phyloP scores from a whole-genome alignment of 2,888 invertebrate genomes.

The Carpatolechia fugitivella region DNA sequence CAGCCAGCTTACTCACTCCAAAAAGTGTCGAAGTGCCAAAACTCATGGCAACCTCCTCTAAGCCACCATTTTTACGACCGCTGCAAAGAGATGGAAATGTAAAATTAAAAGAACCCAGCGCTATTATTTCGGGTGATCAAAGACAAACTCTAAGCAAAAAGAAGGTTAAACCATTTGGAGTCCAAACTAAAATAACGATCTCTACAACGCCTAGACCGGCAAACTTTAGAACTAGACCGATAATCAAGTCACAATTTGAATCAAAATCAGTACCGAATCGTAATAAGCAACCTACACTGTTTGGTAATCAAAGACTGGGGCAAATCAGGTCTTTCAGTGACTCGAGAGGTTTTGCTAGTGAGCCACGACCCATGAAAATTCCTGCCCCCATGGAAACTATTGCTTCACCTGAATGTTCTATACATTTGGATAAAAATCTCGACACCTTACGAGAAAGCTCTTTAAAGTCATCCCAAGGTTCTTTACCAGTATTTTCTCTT shows the following conservation, averaged over 20 bases:
- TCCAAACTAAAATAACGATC: slow-evolving; percentile 40
- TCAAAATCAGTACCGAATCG: slow-evolving; percentile 1
- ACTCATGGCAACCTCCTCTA: slow-evolving; percentile 22
- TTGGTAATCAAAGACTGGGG: slow-evolving; percentile 1
- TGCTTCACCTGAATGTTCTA: neutral
- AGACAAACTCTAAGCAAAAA: neutral
- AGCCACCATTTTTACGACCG: slow-evolving; percentile 20
- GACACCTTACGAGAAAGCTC: neutral
- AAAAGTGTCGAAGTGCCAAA: slow-evolving; percentile 35
- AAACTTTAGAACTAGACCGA: slow-evolving; percentile 1
- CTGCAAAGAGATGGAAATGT: slow-evolving; percentile 21
- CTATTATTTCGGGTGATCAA: neutral
- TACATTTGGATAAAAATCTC: neutral
- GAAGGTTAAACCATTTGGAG: slow-evolving; percentile 18
- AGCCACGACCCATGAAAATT: slow-evolving; percentile 15
- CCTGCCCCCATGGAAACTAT: slow-evolving; percentile 11
- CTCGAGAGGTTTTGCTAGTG: slow-evolving; percentile 23
- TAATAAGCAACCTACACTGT: neutral
- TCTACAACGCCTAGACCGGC: slow-evolving; percentile 26
- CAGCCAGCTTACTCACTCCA: slow-evolving; percentile 38
- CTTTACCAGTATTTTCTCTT: neutral
- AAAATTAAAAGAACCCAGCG: slow-evolving; percentile 12
- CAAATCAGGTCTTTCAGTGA: slow-evolving; percentile 17
- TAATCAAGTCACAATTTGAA: neutral
- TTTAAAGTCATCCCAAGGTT: neutral